Evolutionary conservation across 1,140 invertebrate genomes (phyloP), one percentile per base, ranked within the genome.

Genomic region (Luehdorfia chinensis): DNA sequence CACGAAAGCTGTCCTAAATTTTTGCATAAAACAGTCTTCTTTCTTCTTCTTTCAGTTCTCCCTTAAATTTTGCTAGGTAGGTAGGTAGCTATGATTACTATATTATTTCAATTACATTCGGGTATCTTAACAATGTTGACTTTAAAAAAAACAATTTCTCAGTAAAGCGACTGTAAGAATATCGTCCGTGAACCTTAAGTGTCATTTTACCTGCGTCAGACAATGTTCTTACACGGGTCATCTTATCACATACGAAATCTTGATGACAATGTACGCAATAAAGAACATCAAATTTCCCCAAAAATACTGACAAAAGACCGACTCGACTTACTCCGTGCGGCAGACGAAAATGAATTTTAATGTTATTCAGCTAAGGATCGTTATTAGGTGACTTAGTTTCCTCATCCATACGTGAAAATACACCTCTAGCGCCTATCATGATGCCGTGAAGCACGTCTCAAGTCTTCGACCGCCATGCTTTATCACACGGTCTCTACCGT

Each of bases 201-300:
- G 61, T 64, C 47, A 57, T 61, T 59, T 61, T 58, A 65, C 64
- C 55, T 80, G 69, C 59, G 51, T 62, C 56, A 46, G 31, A 53
- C 28, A 48, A 60, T 66, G 66, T 66, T 49, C 55, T 65, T 37
- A 54, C 56, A 37, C 52, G 55, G 54, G 50, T 59, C 55, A 61
- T 47, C 55, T 58, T 72, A 70, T 69, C 65, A 31, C 64, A 66
- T 72, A 47, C 52, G 48, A 58, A 69, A 80, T 80, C 77, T 80
- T 78, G 75, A 80, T 75, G 65, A 76, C 75, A 66, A 63, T 71
- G 58, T 63, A 50, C 48, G 71, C 63, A 68, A 68, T 76, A 73
- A 75, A 75, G 45, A 54, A 34, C 52, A 61, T 59, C 37, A 62
- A 60, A 60, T 59, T 59, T 45, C 55, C 55, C 27, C 55, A 47